phyloP scores from a whole-genome alignment of 2,888 invertebrate genomes.

The Phyto melanocephala region DNA sequence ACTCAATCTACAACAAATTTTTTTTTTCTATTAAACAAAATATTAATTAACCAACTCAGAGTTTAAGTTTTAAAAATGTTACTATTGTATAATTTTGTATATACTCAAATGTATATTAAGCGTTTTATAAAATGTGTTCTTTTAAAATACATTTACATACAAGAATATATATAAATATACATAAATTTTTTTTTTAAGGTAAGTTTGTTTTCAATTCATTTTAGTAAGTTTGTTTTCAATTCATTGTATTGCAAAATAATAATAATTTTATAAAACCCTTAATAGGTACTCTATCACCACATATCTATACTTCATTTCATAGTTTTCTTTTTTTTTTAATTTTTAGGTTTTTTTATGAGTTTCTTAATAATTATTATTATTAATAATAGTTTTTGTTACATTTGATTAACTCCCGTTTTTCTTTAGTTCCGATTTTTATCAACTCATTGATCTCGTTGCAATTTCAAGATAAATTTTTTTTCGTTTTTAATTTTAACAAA shows the following conservation, averaged over 20 bases:
- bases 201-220: constrained; percentile 35
- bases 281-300: constrained; percentile 61
- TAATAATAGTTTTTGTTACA: constrained; percentile 8
- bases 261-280: constrained; percentile 62
- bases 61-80: constrained; percentile 17
- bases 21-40: constrained; percentile 12
- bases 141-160: too few species aligned
- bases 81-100: constrained; percentile 16
- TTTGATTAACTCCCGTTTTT: not conserved
- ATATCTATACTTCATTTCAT: constrained; percentile 45
- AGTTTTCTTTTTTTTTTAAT: constrained; percentile 34
- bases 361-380: constrained; percentile 14
- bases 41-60: constrained; percentile 1
- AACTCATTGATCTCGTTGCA: constrained; percentile 29
- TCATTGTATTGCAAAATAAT: too few species aligned
- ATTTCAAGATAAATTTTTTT: not conserved
- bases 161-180: not conserved
- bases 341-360: constrained; percentile 21
- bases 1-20: constrained; percentile 4
- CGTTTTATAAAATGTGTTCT: constrained; percentile 45
- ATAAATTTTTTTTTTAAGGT: constrained; percentile 9
- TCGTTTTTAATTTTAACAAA: constrained; percentile 2
- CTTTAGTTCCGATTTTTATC: not conserved
- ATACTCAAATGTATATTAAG: constrained; percentile 21
- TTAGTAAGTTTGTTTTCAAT: not conserved